These are phyloP conservation scores for Drosophila atripex DNA, from an alignment of 2,888 invertebrate species.

Conservation along the genomic window DNA sequence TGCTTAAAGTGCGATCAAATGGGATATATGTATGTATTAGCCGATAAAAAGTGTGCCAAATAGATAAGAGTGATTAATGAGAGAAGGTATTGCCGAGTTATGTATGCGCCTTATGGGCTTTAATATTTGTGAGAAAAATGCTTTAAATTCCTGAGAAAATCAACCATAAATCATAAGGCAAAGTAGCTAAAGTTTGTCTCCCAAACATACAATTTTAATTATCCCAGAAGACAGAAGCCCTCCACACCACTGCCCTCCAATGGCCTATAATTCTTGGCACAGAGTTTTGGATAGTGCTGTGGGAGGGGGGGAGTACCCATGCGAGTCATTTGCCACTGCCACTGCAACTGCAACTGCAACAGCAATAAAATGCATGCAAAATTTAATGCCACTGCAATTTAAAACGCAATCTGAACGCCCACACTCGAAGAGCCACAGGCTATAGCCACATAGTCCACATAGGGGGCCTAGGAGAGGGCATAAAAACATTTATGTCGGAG, in stretches of 20 bases:
- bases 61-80: constrained; percentile 10
- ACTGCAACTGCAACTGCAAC: constrained; percentile 10
- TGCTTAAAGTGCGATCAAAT: constrained; percentile 34
- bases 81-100: background rate
- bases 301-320: constrained; percentile 27
- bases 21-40: constrained; percentile 34
- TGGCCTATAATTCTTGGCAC: constrained; percentile 25
- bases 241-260: constrained; percentile 1
- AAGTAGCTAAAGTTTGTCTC: too few relatives aligned
- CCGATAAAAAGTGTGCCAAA: constrained; percentile 9
- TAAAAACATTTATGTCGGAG: constrained; percentile 54
- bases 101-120: too few relatives aligned
- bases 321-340: constrained; percentile 44
- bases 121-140: too few relatives aligned
- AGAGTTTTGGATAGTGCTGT: too few relatives aligned
- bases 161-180: constrained; percentile 24
- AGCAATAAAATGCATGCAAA: constrained; percentile 56
- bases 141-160: constrained; percentile 1
- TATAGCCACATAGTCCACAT: constrained; percentile 8
- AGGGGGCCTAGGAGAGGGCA: constrained; percentile 26
- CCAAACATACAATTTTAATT: constrained; percentile 24
- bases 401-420: constrained; percentile 50
- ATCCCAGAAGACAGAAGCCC: constrained; percentile 10
- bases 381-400: constrained; percentile 54
- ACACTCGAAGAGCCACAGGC: constrained; percentile 13